These are phyloP conservation scores for Tiliqua scincoides DNA, from an alignment of 2,113 vertebrate genomes.

Conservation along the genomic window DNA sequence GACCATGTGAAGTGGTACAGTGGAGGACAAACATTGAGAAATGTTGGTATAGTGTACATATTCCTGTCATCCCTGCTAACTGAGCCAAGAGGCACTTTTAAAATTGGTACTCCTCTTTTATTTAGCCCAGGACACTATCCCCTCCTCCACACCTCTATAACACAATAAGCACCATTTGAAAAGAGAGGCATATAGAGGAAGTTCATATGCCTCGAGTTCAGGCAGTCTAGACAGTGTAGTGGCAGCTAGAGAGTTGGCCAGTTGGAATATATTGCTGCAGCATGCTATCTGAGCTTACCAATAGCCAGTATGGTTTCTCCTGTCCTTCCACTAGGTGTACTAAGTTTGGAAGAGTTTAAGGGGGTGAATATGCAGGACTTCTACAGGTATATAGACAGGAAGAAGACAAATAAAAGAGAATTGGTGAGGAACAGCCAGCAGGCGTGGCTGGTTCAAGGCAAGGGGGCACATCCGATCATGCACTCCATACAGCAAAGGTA, in stretches of 20 bases:
- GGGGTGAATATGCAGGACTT: constrained; percentile 86
- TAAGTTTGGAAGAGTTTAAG: constrained; percentile 91
- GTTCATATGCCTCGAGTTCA: not conserved
- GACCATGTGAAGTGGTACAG: no score
- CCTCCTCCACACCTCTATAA: no score
- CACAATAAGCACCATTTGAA: not conserved
- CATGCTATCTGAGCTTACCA: not conserved
- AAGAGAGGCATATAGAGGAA: not conserved
- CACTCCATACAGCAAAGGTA: constrained; percentile 89
- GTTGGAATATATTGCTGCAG: no score
- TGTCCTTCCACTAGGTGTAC: constrained; percentile 74
- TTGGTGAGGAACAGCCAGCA: constrained; percentile 90
- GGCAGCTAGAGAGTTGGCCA: not conserved
- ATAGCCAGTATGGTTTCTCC: constrained; percentile 28
- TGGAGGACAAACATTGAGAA: no score
- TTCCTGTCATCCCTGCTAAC: no score
- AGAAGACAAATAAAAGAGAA: constrained; percentile 77
- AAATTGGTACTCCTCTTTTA: no score
- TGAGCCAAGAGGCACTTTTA: no score
- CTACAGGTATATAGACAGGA: constrained; percentile 81
- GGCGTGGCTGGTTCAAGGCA: constrained; percentile 91
- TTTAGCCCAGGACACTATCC: no score
- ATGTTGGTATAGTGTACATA: no score
- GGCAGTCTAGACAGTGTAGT: not conserved
- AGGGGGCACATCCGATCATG: constrained; percentile 91